Evolutionary conservation across 2,888 invertebrate species (phyloP), one percentile per base, ranked within the genome.

Genomic region (Entomobrya multifasciata): DNA sequence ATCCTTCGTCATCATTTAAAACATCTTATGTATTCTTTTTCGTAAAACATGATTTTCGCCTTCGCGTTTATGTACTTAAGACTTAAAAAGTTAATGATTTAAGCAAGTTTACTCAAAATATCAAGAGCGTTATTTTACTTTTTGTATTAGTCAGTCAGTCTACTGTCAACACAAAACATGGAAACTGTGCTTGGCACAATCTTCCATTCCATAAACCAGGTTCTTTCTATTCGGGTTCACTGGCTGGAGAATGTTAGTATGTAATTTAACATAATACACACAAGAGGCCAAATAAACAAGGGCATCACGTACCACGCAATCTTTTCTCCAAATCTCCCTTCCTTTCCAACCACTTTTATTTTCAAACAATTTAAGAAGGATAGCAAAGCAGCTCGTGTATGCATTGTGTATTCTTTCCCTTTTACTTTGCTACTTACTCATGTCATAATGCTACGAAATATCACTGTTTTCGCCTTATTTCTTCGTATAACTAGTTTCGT

Each of bases 31-130:
- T 74, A 20, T 49, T 1, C 52, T 30, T 49, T 52, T 49, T 17
- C 22, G 11, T 22, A n/a, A n/a, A n/a, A n/a, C 62, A 36, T 17
- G 13, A 15, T 30, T 36, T 62, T 27, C 17, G 0, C 36, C 3
- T 62, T n/a, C n/a, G n/a, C n/a, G n/a, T 62, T 47, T 82, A 49
- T 82, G 20, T 82, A 49, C 82, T 22, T n/a, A 36, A 44, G 86
- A 80, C 72, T 65, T 65, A 83, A 87, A 89, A 87, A 89, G 84
- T 89, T 89, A 90, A 90, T 89, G 88, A 90, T 87, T 89, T 89
- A 88, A 89, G 76, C 87, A 90, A 90, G 89, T 90, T 90, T 89
- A 77, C 89, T 87, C 86, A 89, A 88, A 87, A 88, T 88, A 88
- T 89, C 87, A 89, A 84, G 79, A 60, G 84, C n/a, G n/a, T n/a